Conservation (phyloP, 35 echinoderm and acorn worm genomes). For the Lytechinus variegatus region DNA sequence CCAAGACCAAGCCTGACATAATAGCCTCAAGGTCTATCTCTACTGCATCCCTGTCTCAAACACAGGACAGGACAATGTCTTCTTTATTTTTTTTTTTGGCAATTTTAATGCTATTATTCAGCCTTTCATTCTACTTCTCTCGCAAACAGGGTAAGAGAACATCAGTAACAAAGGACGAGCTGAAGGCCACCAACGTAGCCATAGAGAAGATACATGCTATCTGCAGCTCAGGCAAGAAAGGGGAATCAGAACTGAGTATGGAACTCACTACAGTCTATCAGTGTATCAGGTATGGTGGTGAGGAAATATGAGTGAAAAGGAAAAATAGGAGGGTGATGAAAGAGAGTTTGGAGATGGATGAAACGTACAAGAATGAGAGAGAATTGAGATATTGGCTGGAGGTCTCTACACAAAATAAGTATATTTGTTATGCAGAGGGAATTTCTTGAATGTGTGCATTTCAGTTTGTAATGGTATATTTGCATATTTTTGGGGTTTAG, state of each 20-base stretch:
- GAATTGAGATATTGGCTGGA: constrained; percentile 81
- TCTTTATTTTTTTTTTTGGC: too few species aligned
- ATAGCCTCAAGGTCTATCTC: too few species aligned
- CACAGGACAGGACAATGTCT: too few species aligned
- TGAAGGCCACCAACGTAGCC: constrained; percentile 83
- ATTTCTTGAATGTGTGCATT: too few species aligned
- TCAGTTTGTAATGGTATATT: too few species aligned
- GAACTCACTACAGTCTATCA: constrained; percentile 85
- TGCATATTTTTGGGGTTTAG: too few species aligned
- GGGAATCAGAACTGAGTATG: constrained; percentile 81
- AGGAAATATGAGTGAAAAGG: not conserved
- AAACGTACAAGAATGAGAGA: constrained; percentile 63
- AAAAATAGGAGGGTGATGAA: too few species aligned
- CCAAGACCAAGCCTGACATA: too few species aligned
- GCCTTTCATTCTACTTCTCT: not conserved
- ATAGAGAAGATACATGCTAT: constrained; percentile 92
- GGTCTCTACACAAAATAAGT: constrained; percentile 77
- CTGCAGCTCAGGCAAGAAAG: constrained; percentile 80
- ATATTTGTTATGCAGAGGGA: constrained; percentile 71
- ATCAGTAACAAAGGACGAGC: constrained; percentile 89
- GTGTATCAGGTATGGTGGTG: constrained; percentile 78
- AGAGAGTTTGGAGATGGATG: too few species aligned
- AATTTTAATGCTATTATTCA: too few species aligned
- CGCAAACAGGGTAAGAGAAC: constrained; percentile 74
- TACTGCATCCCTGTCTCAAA: too few species aligned